These are phyloP conservation scores for Argyrosomus japonicus DNA, from an alignment of 2,113 vertebrate species.

Conservation along the genomic window DNA sequence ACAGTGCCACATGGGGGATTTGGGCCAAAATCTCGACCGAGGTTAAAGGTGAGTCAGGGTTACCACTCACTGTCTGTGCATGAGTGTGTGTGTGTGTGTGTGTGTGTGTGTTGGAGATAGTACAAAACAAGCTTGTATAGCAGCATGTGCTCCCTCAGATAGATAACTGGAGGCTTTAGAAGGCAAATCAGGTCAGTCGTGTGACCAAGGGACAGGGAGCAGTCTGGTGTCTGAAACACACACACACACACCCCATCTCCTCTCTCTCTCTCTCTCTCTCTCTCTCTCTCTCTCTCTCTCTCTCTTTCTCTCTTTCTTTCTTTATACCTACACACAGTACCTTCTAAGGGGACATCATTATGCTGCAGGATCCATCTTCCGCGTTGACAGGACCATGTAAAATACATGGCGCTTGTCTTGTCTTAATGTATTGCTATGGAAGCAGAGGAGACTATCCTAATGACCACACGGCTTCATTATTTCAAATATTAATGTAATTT, in stretches of 20 bases:
- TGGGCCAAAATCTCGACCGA: constrained; percentile 42
- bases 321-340: constrained; percentile 15
- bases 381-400: constrained; percentile 78
- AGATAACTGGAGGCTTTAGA: constrained; percentile 64
- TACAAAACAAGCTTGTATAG: constrained; percentile 11
- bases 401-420: constrained; percentile 84
- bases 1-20: constrained; percentile 46
- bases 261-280: not conserved
- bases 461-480: constrained; percentile 73
- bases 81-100: constrained; percentile 4
- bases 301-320: constrained; percentile 2
- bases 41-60: constrained; percentile 47
- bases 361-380: constrained; percentile 74
- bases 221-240: constrained; percentile 61
- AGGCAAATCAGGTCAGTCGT: constrained; percentile 65
- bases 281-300: not conserved
- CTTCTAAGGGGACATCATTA: constrained; percentile 74
- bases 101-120: constrained; percentile 1
- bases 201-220: constrained; percentile 46
- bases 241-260: not conserved
- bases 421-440: constrained; percentile 85
- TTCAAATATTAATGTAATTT: constrained; percentile 78
- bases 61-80: constrained; percentile 4
- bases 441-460: constrained; percentile 80
- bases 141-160: constrained; percentile 24